Conservation (phyloP, 1,140 invertebrate genomes). For the Drosophila pectinifera region DNA sequence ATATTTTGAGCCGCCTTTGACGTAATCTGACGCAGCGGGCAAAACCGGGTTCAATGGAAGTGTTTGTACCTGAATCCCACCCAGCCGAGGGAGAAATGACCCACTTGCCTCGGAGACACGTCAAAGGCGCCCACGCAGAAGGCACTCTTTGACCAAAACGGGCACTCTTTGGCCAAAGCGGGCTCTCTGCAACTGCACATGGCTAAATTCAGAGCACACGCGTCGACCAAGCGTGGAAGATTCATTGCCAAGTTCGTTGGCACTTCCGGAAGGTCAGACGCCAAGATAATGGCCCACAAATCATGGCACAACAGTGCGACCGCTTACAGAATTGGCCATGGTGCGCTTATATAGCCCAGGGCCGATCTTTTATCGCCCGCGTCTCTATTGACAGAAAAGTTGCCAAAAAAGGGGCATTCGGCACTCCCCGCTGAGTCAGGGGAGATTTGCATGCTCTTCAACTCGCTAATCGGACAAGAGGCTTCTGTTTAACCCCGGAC, state of each 20-base stretch:
- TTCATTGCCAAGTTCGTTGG: constrained; percentile 81
- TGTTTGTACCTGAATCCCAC: constrained; percentile 41
- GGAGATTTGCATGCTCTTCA: constrained; percentile 15
- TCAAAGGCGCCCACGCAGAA: constrained; percentile 35
- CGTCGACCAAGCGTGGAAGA: constrained; percentile 47
- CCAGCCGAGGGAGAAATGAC: constrained; percentile 35
- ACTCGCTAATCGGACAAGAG: not conserved
- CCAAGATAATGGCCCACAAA: constrained; percentile 55
- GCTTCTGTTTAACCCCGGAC: too few relatives aligned
- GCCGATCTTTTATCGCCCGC: constrained; percentile 39
- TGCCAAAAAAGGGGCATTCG: constrained; percentile 29
- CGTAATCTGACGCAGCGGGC: constrained; percentile 50
- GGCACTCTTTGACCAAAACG: too few relatives aligned
- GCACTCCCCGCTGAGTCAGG: constrained; percentile 19
- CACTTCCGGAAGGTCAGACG: constrained; percentile 61
- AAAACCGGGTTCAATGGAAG: constrained; percentile 71
- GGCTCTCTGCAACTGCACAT: constrained; percentile 15
- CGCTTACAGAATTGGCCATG: constrained; percentile 59
- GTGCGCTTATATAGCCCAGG: constrained; percentile 53
- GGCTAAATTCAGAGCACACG: constrained; percentile 65
- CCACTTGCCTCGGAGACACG: constrained; percentile 17
- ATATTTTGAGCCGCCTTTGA: constrained; percentile 58
- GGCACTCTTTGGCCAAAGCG: constrained; percentile 41
- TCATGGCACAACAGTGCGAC: constrained; percentile 37
- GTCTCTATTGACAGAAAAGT: constrained; percentile 55